Conservation (phyloP, 2,888 invertebrate species). For the Lypha dubia region DNA sequence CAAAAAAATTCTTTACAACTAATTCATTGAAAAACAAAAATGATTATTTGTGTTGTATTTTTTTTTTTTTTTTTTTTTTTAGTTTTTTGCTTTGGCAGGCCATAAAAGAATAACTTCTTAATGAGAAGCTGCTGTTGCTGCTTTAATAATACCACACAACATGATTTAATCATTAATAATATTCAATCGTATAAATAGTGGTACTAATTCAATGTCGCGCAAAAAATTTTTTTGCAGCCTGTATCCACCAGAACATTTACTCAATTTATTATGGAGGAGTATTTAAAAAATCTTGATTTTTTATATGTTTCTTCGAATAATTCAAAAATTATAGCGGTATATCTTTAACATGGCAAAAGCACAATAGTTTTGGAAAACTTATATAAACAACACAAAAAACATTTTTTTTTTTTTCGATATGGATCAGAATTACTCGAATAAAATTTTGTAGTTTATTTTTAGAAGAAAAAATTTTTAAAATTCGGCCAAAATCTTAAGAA, state of each 20-base stretch:
- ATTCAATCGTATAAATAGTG: not conserved
- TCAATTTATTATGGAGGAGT: not conserved
- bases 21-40: not conserved
- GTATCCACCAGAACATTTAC: not conserved
- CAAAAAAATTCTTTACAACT: constrained; percentile 4
- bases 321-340: no score
- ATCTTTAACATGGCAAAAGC: no score
- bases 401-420: no score
- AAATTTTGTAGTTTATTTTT: no score
- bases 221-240: not conserved
- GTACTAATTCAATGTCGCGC: not conserved
- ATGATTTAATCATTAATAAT: constrained; percentile 41
- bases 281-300: no score
- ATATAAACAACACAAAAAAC: no score
- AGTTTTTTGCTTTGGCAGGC: not conserved
- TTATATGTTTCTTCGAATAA: no score
- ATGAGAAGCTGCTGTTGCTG: not conserved
- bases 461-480: no score
- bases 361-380: no score
- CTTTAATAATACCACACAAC: constrained; percentile 38
- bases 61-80: no score
- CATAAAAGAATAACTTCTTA: constrained; percentile 25
- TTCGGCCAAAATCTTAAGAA: no score
- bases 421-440: no score
- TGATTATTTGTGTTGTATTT: not conserved